These are phyloP conservation scores for Callipepla squamata DNA, from an alignment of 2,113 vertebrate species.

Conservation along the genomic window DNA sequence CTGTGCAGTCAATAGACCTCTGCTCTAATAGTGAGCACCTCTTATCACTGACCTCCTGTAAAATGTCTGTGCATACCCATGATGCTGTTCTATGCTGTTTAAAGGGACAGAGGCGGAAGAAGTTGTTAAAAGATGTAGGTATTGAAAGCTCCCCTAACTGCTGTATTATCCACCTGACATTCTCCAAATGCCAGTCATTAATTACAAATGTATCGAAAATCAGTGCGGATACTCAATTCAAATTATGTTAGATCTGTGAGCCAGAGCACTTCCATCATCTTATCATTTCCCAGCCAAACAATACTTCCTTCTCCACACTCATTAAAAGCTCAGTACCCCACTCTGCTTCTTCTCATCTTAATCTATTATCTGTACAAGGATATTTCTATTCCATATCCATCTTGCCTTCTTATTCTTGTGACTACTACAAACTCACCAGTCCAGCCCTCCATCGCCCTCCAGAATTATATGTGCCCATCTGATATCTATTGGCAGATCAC, in stretches of 20 bases:
- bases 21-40: background rate
- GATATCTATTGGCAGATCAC: background rate
- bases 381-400: background rate
- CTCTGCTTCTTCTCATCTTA: background rate
- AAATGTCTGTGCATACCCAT: constrained; percentile 12
- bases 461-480: background rate
- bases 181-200: constrained; percentile 45
- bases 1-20: background rate
- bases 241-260: constrained; percentile 5
- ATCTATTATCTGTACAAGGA: background rate
- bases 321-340: background rate
- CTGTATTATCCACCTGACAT: constrained; percentile 42
- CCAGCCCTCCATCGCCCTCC: background rate
- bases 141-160: constrained; percentile 47
- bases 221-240: constrained; percentile 8
- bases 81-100: constrained; percentile 35
- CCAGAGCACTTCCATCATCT: background rate
- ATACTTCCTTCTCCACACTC: background rate
- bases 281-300: constrained; percentile 28
- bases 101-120: background rate
- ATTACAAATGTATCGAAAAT: constrained; percentile 51
- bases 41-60: background rate
- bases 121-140: constrained; percentile 47
- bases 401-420: background rate
- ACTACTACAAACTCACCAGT: background rate